These are phyloP conservation scores for Cathartes aura DNA, from an alignment of 2,113 vertebrate genomes.

Conservation along the genomic window DNA sequence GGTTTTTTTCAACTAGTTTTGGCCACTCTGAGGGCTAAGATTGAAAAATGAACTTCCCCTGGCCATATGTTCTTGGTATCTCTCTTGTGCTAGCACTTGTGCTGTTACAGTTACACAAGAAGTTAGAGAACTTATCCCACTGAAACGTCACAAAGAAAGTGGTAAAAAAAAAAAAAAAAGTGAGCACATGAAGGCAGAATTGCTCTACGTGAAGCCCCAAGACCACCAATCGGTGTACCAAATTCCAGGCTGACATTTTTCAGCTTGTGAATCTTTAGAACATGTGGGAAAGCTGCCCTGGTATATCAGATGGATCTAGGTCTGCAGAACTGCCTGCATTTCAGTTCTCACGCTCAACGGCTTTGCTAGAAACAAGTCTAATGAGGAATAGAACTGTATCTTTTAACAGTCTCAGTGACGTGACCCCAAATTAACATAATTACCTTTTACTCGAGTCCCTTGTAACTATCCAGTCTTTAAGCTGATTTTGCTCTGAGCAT, in stretches of 20 bases:
- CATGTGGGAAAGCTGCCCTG: not conserved
- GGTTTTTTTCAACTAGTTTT: not conserved
- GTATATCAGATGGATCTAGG: not conserved
- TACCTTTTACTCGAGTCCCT: not conserved
- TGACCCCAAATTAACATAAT: not conserved
- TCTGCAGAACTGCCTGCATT: not conserved
- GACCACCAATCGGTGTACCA: not conserved
- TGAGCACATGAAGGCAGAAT: not conserved
- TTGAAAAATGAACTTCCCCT: not conserved
- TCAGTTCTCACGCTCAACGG: not conserved
- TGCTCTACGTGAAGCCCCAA: not conserved
- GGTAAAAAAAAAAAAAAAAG: too few relatives aligned
- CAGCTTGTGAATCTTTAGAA: not conserved
- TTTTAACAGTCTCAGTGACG: not conserved
- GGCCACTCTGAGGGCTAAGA: not conserved
- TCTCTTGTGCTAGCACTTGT: not conserved
- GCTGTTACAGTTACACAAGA: not conserved
- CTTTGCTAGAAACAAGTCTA: not conserved
- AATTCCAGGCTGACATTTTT: not conserved
- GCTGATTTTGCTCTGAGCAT: not conserved
- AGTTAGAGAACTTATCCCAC: not conserved
- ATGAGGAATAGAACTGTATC: not conserved
- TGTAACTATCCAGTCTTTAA: not conserved
- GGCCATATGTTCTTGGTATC: not conserved
- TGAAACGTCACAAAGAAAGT: not conserved